Evolutionary conservation across 2,797 vertebrate genomes (phyloP), one percentile per base, ranked within the genome.

Genomic region (Pangasius krempfi): DNA sequence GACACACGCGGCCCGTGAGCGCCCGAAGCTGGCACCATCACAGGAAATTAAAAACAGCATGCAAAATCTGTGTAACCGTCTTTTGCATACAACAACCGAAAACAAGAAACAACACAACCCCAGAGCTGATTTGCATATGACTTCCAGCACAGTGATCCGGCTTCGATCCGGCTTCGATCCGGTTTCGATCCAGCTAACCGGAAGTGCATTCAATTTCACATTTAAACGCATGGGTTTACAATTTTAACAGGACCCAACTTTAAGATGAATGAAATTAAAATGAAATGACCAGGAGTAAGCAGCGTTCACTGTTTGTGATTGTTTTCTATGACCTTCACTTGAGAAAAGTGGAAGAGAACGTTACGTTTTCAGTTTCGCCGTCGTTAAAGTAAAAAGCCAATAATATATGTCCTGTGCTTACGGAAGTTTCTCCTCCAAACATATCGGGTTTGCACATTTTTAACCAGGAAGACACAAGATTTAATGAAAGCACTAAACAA

Each of bases 1-100:
- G 47, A 27, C 84, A 73, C 66, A 85, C 30, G n/a, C 37, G 20
- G 30, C 7, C 22, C 30, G 12, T 52, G 47, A 54, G 0, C 8
- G 30, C n/a, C 78, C 25, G 27, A 52, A 52, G n/a, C 30, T 47
- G 60, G 4, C 30, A 25, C 9, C n/a, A 16, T 56, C 33, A 30
- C 6, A 20, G 33, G 22, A 86, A 58, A 73, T 73, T 56, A 58
- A 85, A 85, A 85, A 44, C 84, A 75, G 52, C 47, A 73, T 86
- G 84, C 84, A 86, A 86, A 86, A 20, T 60, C 52, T 60, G 6
- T 37, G 84, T 7, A 9, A 40, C 52, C 68, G 3, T 44, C 52
- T 62, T 86, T 86, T 86, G 84, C 84, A 86, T 86, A 86, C 68
- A n/a, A 86, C 84, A 75, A 52, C 83, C 6, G 84, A 86, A 86